Evolutionary conservation across 2,888 invertebrate species (phyloP), one percentile per base, ranked within the genome.

Genomic region (Thereva unica): DNA sequence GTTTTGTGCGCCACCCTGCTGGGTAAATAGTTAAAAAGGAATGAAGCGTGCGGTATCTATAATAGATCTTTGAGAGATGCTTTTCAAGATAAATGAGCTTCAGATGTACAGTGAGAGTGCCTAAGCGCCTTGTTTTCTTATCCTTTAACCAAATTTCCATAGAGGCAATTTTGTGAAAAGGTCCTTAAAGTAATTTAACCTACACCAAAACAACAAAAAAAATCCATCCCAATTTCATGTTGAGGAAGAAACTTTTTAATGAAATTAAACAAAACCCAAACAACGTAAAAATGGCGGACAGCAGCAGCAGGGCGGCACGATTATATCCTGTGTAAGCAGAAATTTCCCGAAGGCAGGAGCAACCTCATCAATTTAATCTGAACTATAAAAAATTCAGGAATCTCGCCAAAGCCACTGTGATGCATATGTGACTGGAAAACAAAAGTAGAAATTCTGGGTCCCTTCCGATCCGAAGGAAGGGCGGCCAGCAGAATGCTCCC

Each of bases 371-470:
- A 61, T 50, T 61, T 44, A 50, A 50, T 61, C 34, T n/a, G 35
- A 53, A 37, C 61, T 50, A 41, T 61, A 61, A 61, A 61, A 61
- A 61, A 50, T 61, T 61, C 41, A 50, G 49, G 35, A 61, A 40
- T 12, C 41, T 47, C 40, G 61, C 38, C 37, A 10, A 23, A 40
- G 10, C 12, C 40, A 50, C 50, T 61, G 37, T 59, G 35, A 38
- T 37, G 38, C 7, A 7, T 61, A 61, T 61, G 61, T 61, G 61
- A 61, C 50, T 41, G 6, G 61, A 61, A 50, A 61, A 23, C 41
- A 42, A 61, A 61, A 50, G 61, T 50, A 61, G 34, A n/a, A 40
- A 41, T 12, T 6, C 41, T n/a, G 8, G 42, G 38, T 42, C 37
- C 35, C 57, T 34, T 9, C 1, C 42, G 44, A 45, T 10, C 8